Evolutionary conservation across 2,113 vertebrate genomes (phyloP), one percentile per base, ranked within the genome.

Genomic region (Nipponia nippon): DNA sequence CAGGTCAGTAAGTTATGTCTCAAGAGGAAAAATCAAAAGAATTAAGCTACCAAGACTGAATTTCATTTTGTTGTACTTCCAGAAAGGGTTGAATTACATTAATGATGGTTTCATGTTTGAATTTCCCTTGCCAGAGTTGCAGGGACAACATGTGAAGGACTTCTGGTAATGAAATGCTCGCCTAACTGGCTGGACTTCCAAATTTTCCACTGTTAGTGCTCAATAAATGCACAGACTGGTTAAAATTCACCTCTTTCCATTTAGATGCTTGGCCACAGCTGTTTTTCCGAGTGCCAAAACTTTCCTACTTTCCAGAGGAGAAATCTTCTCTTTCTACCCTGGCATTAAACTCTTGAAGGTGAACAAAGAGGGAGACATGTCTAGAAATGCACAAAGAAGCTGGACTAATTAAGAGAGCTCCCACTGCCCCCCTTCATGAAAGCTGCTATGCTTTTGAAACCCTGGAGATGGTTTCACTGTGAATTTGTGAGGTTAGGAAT

Each of bases 401-500:
- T 80, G 47, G 92, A 65, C 59, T 94, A 96, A 97, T 95, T 95
- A 93, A 92, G 85, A 83, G 94, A 88, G 94, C 88, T 96, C 96
- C 90, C 93, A 93, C 73, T 96, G 93, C 95, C 86, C 85, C 82
- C 47, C 95, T 96, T 95, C 91, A 94, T 95, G 96, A 95, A 97
- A 96, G 95, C 86, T 76, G 65, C 85, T 97, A 86, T 81, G 82
- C 95, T 97, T 98, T 85, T 96, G 95, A 97, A 96, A 98, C 95
- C 85, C 75, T 97, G 94, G 97, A 98, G 96, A 96, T 96, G 94
- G 92, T 95, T 97, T 97, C 72, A 66, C 87, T 97, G 87, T 92
- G 96, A 96, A 93, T 97, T 97, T 96, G 97, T 97, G 97, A 98
- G 97, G 96, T 97, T 98, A 98, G 92, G 52, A 47, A 62, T 94